Evolutionary conservation across 2,888 invertebrate genomes (phyloP).

Genomic region (Perizoma affinitatum): DNA sequence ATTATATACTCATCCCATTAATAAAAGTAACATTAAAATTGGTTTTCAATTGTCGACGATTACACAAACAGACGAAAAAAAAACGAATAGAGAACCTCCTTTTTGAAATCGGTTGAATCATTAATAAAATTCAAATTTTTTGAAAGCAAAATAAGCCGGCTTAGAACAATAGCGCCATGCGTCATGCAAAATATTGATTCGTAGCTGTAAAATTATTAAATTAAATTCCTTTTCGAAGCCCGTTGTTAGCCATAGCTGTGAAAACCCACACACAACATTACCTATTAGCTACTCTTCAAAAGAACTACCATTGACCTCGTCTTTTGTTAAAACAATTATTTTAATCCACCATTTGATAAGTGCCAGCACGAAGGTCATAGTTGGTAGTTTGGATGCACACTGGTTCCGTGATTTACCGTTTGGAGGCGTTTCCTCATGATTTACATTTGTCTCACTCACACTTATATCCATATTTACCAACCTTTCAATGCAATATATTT

Average conservation of each 20-base stretch:
- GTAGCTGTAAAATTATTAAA: background rate
- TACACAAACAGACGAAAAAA: too few species aligned
- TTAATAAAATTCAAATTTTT: background rate
- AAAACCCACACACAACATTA: conserved; percentile 23
- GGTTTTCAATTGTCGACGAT: too few species aligned
- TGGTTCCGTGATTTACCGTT: conserved; percentile 25
- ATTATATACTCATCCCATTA: too few species aligned
- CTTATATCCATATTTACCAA: background rate
- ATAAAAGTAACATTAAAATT: too few species aligned
- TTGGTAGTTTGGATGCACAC: conserved; percentile 11
- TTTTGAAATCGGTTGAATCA: background rate
- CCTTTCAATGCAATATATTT: too few species aligned
- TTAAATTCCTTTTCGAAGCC: background rate
- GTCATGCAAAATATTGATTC: background rate
- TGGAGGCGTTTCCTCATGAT: conserved; percentile 26
- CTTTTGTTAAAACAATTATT: conserved; percentile 26
- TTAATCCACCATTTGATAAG: conserved; percentile 24
- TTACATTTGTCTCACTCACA: background rate
- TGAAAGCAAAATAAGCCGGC: background rate
- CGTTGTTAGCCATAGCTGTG: conserved; percentile 15
- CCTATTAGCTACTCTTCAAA: conserved; percentile 11
- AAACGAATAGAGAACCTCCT: too few species aligned
- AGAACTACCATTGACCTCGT: conserved; percentile 23
- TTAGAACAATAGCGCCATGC: background rate
- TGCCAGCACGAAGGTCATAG: conserved; percentile 21